Conservation (phyloP, 2,797 vertebrate species). For the Chaetophractus vellerosus region DNA sequence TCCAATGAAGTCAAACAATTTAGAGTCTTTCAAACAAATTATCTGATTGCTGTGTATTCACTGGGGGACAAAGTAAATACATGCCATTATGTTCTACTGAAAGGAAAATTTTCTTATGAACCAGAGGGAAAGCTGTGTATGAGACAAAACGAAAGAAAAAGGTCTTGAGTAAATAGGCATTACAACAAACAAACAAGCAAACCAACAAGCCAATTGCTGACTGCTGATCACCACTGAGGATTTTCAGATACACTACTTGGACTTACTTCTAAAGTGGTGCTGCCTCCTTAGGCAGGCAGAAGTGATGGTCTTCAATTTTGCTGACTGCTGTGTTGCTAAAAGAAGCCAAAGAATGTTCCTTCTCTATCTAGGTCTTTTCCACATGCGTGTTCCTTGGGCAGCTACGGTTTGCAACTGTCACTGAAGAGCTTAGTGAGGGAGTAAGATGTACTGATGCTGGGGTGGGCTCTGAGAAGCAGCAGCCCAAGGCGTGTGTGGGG, state of each 20-base stretch:
- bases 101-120: conserved; percentile 74
- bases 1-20: conserved; percentile 77
- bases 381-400: not conserved
- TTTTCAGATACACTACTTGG: conserved; percentile 5
- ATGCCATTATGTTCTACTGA: conserved; percentile 61
- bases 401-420: conserved; percentile 62
- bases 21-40: conserved; percentile 81
- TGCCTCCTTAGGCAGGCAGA: conserved; percentile 70
- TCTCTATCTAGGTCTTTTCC: conserved; percentile 62
- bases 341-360: conserved; percentile 41
- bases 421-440: conserved; percentile 23
- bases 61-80: conserved; percentile 60
- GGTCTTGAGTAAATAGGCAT: conserved; percentile 33
- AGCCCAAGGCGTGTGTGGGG: conserved; percentile 46
- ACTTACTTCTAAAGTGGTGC: conserved; percentile 51
- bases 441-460: conserved; percentile 76
- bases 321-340: conserved; percentile 63
- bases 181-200: conserved; percentile 18
- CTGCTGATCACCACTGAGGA: conserved; percentile 47
- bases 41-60: conserved; percentile 76
- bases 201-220: not conserved
- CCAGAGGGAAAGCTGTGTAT: conserved; percentile 5
- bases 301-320: conserved; percentile 76
- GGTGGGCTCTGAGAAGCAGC: not conserved
- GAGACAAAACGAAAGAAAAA: conserved; percentile 59